Percentiles rank a stretch among this genome's conserved stretches.
These are phyloP conservation scores for Onthophagus sagittarius DNA, from an alignment of 2,888 invertebrate species.

Conservation along the genomic window DNA sequence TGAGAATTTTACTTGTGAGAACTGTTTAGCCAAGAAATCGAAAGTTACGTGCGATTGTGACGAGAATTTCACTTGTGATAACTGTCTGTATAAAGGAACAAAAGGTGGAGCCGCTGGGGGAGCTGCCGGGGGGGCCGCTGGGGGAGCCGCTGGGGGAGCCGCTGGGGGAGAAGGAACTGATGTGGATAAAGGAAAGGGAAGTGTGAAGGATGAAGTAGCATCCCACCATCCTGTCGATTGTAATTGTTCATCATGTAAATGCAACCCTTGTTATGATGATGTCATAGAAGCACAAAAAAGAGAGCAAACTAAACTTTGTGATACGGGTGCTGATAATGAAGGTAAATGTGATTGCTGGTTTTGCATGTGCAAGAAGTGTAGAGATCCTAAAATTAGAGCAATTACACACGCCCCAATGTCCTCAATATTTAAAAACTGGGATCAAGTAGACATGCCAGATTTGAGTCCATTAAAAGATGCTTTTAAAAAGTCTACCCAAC, in stretches of 20 bases:
- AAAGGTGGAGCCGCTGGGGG: too few relatives aligned
- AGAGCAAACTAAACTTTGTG: not conserved
- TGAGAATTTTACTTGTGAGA: not conserved
- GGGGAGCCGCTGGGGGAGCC: too few relatives aligned
- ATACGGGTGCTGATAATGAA: not conserved
- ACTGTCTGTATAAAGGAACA: not conserved
- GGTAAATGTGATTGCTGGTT: constrained; percentile 14
- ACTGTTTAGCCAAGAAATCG: not conserved
- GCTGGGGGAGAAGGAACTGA: too few relatives aligned
- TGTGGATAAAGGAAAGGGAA: not conserved
- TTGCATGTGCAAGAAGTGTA: constrained; percentile 16
- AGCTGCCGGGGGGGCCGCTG: too few relatives aligned
- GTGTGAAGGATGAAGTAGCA: not conserved
- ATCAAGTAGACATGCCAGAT: not conserved
- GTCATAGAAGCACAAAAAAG: constrained; percentile 12
- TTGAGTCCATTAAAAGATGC: not conserved
- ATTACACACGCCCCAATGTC: not conserved
- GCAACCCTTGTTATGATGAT: constrained; percentile 21
- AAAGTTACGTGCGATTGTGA: not conserved
- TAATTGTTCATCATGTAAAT: constrained; percentile 17
- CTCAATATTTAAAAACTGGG: not conserved
- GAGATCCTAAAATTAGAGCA: constrained; percentile 8
- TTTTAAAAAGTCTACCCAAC: not conserved
- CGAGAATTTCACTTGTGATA: not conserved
- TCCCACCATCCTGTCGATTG: constrained; percentile 10